phyloP scores from a whole-genome alignment of 2,113 vertebrate genomes.

The Sinocyclocheilus anophthalmus region DNA sequence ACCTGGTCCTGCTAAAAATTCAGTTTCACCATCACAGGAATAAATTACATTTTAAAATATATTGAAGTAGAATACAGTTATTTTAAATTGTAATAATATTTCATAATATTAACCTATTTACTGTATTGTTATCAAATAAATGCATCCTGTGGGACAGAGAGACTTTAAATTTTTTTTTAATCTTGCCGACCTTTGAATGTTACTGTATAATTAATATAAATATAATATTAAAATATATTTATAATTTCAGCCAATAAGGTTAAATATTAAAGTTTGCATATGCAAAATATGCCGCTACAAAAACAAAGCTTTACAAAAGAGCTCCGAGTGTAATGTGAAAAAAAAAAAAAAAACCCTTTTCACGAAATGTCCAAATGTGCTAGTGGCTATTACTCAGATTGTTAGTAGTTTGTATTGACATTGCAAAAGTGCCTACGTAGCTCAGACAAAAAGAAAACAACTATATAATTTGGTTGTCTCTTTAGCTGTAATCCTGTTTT shows the following conservation, averaged over 20 bases:
- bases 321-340: background rate
- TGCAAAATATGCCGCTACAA: background rate
- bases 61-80: no score
- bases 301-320: background rate
- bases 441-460: slow-evolving; percentile 15
- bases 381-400: slow-evolving; percentile 21
- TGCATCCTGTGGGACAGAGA: background rate
- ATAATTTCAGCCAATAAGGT: no score
- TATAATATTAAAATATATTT: background rate
- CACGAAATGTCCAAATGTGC: background rate
- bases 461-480: background rate
- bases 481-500: slow-evolving; percentile 19
- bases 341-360: no score
- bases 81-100: no score
- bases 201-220: background rate
- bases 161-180: background rate
- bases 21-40: no score
- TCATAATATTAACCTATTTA: no score
- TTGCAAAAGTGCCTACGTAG: background rate
- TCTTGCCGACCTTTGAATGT: background rate
- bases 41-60: no score
- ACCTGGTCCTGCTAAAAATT: no score
- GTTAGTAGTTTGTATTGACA: background rate
- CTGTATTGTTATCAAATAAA: background rate
- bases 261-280: background rate